These are phyloP conservation scores for Gopherus flavomarginatus DNA, from an alignment of 2,113 vertebrate genomes.

Conservation along the genomic window DNA sequence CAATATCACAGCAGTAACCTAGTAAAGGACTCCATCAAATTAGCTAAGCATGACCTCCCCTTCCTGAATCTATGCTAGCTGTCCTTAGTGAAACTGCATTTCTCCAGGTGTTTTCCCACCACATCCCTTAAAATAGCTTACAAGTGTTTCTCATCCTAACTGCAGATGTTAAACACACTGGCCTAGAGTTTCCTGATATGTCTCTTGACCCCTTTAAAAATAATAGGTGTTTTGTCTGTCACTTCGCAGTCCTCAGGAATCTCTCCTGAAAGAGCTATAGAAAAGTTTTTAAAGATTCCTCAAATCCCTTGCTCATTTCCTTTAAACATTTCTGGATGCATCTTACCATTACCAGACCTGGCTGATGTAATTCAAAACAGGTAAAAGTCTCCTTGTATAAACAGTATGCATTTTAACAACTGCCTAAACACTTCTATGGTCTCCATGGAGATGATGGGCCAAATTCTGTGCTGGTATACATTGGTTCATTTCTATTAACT, in stretches of 20 bases:
- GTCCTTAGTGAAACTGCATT: neutral
- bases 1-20: neutral
- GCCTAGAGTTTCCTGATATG: neutral
- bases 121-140: neutral
- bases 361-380: neutral
- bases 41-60: neutral
- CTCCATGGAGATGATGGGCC: neutral
- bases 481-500: neutral
- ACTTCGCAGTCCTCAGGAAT: neutral
- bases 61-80: neutral
- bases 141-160: neutral
- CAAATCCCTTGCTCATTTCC: neutral
- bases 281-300: neutral
- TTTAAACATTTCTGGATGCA: neutral
- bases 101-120: neutral
- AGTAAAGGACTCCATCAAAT: neutral
- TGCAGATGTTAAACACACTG: neutral
- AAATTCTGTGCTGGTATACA: neutral
- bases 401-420: neutral
- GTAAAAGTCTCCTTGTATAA: neutral
- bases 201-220: slow-evolving; percentile 3
- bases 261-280: neutral
- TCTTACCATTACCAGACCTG: neutral
- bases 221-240: neutral
- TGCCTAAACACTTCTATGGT: neutral